Base-by-base conservation (phyloP, 2,888 invertebrate species). In the Dryobotodes eremita region DNA sequence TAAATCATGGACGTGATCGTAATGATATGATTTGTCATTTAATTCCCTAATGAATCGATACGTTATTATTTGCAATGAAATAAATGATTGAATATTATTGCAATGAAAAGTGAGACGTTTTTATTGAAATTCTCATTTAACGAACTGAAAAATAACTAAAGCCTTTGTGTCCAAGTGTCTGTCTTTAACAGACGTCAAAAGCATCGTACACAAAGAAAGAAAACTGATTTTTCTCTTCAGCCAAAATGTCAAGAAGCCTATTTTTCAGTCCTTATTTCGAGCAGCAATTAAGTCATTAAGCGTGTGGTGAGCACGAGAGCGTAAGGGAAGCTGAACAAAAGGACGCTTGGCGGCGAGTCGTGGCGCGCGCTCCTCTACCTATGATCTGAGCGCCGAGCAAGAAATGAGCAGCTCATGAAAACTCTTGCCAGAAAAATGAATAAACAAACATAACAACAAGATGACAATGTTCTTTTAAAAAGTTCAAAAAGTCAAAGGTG, bases 261-360 rank as follows among this genome's bases (percentile, higher is more conserved):
- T 83, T 81, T 86, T 82, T 62, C 75, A 69, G 69, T 82, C 80
- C 77, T 87, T 84, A 88, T 85, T 83, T 83, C 77, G 80, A 87
- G 82, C 74, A 86, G 81, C 87, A 84, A 89, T 89, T 86, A 89
- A 87, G 89, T 83, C 86, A 89, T 84, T 89, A 84, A 75, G 68
- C 66, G 72, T 71, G 82, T 83, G 80, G 82, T 83, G 80, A 74
- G 88, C 80, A 84, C 53, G 68, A 85, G 87, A 73, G 81, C 71
- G 71, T 79, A 66, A 74, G 69, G 66, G 61, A 78, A 55, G 80
- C 65, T 66, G 68, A 84, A 88, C 85, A 84, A 86, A 90, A 86
- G 81, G 76, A 83, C 77, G 75, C 85, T 88, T 82, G 74, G 79
- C 57, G 76, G 72, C 31, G 61, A 74, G 55, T 71, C 68, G 46